Evolutionary conservation across 1,140 invertebrate species (phyloP).

Genomic region (Chrysopa pallens): DNA sequence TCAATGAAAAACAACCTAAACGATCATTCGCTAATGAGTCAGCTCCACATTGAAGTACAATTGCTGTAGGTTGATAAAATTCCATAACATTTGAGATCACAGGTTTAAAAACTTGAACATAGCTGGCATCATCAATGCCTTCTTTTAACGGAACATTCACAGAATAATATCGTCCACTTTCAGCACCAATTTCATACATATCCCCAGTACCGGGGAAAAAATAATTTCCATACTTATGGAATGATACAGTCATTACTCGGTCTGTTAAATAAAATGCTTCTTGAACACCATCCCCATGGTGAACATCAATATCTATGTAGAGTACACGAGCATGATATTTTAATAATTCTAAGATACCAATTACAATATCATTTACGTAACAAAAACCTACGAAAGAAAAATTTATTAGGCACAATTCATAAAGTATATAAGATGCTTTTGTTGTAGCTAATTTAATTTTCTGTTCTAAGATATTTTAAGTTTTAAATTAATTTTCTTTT

Average conservation of each 20-base stretch:
- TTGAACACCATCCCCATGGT: conserved; percentile 98
- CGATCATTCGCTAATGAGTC: conserved; percentile 93
- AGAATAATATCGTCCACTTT: conserved; percentile 85
- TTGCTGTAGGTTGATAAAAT: conserved; percentile 90
- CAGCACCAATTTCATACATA: conserved; percentile 93
- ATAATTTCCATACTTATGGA: conserved; percentile 97
- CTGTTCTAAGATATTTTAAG: too few species aligned
- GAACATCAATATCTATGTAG: conserved; percentile 99
- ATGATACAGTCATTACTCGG: conserved; percentile 97
- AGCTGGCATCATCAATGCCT: conserved; percentile 90
- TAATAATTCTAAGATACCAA: conserved; percentile 90
- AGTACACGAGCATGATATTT: conserved; percentile 91
- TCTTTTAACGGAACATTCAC: conserved; percentile 95
- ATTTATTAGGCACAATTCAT: not conserved
- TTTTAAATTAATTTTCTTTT: too few species aligned
- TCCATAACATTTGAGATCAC: conserved; percentile 91
- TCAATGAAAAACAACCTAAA: conserved; percentile 74
- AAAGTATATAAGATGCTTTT: not conserved
- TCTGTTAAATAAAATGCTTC: conserved; percentile 98
- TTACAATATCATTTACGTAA: conserved; percentile 98
- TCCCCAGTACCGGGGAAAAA: conserved; percentile 96
- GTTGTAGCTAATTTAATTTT: too few species aligned
- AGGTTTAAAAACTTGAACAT: conserved; percentile 85
- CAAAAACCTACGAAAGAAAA: conserved; percentile 57
- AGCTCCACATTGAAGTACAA: conserved; percentile 95